Evolutionary conservation across 2,113 vertebrate genomes (phyloP), one percentile per base, ranked within the genome.

Genomic region (Delphinus delphis): DNA sequence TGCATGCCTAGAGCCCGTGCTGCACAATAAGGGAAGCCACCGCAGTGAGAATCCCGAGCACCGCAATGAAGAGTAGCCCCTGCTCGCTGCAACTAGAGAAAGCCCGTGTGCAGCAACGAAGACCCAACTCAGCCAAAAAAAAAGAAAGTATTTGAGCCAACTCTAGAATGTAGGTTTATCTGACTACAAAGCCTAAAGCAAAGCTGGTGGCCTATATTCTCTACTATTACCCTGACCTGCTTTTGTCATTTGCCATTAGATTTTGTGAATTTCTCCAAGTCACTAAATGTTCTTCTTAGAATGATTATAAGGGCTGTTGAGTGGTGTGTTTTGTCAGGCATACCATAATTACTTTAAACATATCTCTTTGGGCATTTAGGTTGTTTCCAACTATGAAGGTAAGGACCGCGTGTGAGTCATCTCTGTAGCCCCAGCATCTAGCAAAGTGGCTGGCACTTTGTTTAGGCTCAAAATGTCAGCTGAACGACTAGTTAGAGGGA

Each of bases 321-420:
- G 36, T 60, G 10, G 4, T 93, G 41, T 93, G 20, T 60, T 91
- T 84, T 73, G 44, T 63, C 38, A 62, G 38, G 50, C 10, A 23
- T 36, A 50, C 18, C 26, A 12, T 53, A 89, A 73, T 85, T 65
- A 83, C n/a, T 60, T 65, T 83, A 80, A 77, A 41, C 31, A 8
- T 10, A 33, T 82, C 26, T 71, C 4, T 55, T 33, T 87, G 47
- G 55, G 90, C 23, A 60, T 65, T 80, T 70, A 84, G 41, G 76
- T 97, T 47, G 31, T 74, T 95, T 87, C 50, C 17, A 79, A 25
- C 21, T 55, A 62, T 85, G 82, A 93, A 90, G 58, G 60, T 83
- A 85, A 81, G 53, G 70, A 87, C 65, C 12, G 15, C 6, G 10
- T 18, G 8, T 63, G 89, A 94, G n/a, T 88, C 70, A 85, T 84